Evolutionary conservation across 2,113 vertebrate genomes (phyloP), one percentile per base, ranked within the genome.

Genomic region (Stegastes partitus): DNA sequence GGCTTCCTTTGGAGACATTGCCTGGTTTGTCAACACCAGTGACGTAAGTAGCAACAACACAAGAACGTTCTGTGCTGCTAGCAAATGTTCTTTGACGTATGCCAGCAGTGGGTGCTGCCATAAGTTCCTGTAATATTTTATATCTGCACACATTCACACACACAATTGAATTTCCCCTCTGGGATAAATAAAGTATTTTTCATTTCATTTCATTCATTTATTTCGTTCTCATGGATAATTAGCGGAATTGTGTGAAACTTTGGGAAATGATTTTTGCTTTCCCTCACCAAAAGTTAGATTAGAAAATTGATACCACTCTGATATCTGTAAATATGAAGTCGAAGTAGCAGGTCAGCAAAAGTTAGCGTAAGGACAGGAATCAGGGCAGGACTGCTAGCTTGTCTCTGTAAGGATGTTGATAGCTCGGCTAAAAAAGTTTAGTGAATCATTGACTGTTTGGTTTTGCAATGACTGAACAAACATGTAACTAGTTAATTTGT

Each of bases 11-110:
- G 98, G 97, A 68, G 98, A 99, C 68, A 98, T 99, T 74, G 97
- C 97, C 0, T 99, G 98, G 98, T 95, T 98, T 83, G 97, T 99
- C 93, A 99, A 96, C 93, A 99, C 97, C 56, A 99, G 95, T 68
- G 97, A 99, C 68, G 98, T 99, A 88, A 99, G 98, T 96, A 82
- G 11, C 28, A 28, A 16, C 56, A 21, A 4, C 58, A 21, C 45
- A 0, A 63, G 23, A 71, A 49, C 10, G 0, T 8, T 34, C 2
- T 51, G 7, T 14, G 4, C 9, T 12, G 6, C 31, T 59, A 31
- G 21, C 23, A 16, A 26, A 31, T 21, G 14, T 8, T 25, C 31
- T 0, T 58, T 21, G 9, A 66, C 31, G 5, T 23, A 37, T 19
- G 25, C 11, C 22, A 51, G 39, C 49, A 28, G 19, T 10, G 18